These are phyloP conservation scores for Brachyopa scutellaris DNA, from an alignment of 2,888 invertebrate species.

Conservation along the genomic window DNA sequence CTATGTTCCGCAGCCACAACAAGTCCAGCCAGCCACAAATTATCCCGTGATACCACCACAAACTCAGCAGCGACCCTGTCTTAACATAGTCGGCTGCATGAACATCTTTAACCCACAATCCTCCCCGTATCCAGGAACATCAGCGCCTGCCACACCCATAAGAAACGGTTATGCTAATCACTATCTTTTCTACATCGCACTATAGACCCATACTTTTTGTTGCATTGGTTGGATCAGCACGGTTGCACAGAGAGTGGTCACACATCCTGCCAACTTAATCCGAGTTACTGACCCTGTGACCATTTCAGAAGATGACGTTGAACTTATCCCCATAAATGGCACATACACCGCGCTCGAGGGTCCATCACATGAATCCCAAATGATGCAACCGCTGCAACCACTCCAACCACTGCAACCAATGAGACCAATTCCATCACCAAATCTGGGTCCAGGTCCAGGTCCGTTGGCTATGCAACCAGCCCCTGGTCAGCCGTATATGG, in stretches of 20 bases:
- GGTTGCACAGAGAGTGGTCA: slow-evolving; percentile 34
- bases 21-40: not conserved
- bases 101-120: slow-evolving; percentile 1
- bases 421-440: slow-evolving; percentile 11
- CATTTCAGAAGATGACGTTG: slow-evolving; percentile 47
- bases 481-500: slow-evolving; percentile 1
- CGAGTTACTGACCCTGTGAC: slow-evolving; percentile 33
- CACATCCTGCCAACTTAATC: not conserved
- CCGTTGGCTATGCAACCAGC: slow-evolving; percentile 3
- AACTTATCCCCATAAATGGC: slow-evolving; percentile 40
- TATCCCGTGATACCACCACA: not conserved
- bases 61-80: slow-evolving; percentile 18
- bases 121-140: slow-evolving; percentile 12
- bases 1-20: not conserved
- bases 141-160: slow-evolving; percentile 5
- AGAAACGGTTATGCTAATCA: slow-evolving; percentile 43
- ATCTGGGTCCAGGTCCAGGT: slow-evolving; percentile 8
- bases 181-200: slow-evolving; percentile 57
- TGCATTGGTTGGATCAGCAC: slow-evolving; percentile 48
- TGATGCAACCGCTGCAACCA: slow-evolving; percentile 35
- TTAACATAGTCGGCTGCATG: slow-evolving; percentile 39
- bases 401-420: slow-evolving; percentile 41
- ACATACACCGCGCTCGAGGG: slow-evolving; percentile 25
- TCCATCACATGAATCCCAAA: slow-evolving; percentile 45
- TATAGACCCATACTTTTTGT: slow-evolving; percentile 28